These are phyloP conservation scores for Notolabrus celidotus DNA, from an alignment of 2,797 vertebrate species.

Conservation along the genomic window DNA sequence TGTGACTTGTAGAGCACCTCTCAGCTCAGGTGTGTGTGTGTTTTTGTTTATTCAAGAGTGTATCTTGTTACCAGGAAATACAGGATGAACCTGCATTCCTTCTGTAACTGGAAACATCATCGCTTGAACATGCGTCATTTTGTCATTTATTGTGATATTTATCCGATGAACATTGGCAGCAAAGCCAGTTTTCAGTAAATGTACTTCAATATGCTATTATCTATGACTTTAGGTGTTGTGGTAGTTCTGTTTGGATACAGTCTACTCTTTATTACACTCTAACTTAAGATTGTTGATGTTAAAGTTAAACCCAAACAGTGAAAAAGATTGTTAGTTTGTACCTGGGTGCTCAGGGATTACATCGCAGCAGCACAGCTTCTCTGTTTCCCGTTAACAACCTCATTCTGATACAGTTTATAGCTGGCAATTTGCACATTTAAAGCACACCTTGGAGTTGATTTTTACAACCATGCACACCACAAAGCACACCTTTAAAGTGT, in stretches of 20 bases:
- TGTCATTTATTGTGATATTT: background rate
- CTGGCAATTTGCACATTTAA: slow-evolving; percentile 13
- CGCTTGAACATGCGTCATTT: background rate
- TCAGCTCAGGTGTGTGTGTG: background rate
- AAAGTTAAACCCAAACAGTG: background rate
- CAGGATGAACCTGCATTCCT: background rate
- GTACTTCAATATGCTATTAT: background rate
- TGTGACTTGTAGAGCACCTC: background rate
- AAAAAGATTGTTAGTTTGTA: background rate
- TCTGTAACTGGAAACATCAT: background rate
- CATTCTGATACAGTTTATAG: slow-evolving; percentile 26
- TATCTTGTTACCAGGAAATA: slow-evolving; percentile 20
- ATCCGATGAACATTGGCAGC: background rate
- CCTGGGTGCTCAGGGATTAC: background rate
- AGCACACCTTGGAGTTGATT: slow-evolving; percentile 21
- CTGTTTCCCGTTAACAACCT: slow-evolving; percentile 23
- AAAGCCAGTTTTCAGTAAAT: background rate
- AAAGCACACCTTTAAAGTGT: background rate
- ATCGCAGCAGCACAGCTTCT: background rate
- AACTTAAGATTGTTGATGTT: background rate
- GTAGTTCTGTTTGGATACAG: background rate
- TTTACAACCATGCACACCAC: slow-evolving; percentile 27
- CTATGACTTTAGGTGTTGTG: too few relatives aligned
- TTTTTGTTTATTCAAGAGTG: slow-evolving; percentile 1
- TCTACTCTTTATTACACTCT: background rate